These are phyloP conservation scores for Cydia fagiglandana DNA, from an alignment of 1,140 invertebrate genomes.

Conservation along the genomic window DNA sequence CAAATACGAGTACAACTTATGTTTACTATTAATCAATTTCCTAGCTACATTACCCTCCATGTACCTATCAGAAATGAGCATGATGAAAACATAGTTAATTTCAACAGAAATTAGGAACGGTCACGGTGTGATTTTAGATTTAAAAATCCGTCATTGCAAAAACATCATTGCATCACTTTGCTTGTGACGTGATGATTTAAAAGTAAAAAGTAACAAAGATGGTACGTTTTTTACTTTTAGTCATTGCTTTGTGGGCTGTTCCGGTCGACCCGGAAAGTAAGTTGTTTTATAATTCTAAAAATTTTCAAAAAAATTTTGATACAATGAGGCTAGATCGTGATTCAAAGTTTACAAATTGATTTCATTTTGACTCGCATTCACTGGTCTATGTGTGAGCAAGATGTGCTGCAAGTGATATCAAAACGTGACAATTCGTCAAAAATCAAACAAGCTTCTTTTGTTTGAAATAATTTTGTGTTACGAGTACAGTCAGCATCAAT, in stretches of 20 bases:
- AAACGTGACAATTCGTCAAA: no score
- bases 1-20: not conserved
- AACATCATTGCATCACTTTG: not conserved
- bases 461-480: no score
- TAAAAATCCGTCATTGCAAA: not conserved
- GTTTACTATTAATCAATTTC: not conserved
- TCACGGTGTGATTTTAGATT: not conserved
- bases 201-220: slow-evolving; percentile 17
- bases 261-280: slow-evolving; percentile 6
- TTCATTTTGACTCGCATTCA: no score
- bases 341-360: no score
- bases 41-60: not conserved
- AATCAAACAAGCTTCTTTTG: no score
- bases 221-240: slow-evolving; percentile 4
- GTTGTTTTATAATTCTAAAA: not conserved
- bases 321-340: no score
- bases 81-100: slow-evolving; percentile 6
- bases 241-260: slow-evolving; percentile 11
- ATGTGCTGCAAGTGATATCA: no score
- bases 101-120: not conserved
- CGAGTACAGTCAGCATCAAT: no score
- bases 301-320: no score
- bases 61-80: slow-evolving; percentile 4
- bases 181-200: slow-evolving; percentile 5
- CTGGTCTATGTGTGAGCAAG: no score